A percentile compares a stretch with the other conserved stretches of the same genome.
Evolutionary conservation across 64 coral and sea anemone genomes (phyloP).

Genomic region (Exaiptasia diaphana): DNA sequence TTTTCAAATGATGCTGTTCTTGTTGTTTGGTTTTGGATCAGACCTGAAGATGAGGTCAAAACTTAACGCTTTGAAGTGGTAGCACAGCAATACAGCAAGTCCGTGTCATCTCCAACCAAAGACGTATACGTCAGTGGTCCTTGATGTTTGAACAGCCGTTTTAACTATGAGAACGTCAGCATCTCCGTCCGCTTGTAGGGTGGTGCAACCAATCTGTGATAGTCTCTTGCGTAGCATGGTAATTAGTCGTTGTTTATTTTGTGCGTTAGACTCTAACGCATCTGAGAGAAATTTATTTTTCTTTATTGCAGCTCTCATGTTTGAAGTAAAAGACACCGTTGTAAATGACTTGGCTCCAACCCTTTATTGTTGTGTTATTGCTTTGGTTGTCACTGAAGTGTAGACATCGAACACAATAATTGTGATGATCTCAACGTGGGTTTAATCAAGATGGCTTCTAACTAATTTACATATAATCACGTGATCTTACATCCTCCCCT

Average conservation of each 20-base stretch:
- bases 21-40: constrained; percentile 22
- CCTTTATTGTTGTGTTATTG: constrained; percentile 48
- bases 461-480: too few species aligned
- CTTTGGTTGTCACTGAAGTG: too few species aligned
- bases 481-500: too few species aligned
- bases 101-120: constrained; percentile 41
- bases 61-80: background rate
- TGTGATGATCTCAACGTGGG: too few species aligned
- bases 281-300: constrained; percentile 51
- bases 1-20: background rate
- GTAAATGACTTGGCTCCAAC: constrained; percentile 9
- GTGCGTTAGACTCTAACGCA: background rate
- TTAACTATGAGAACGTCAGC: constrained; percentile 30
- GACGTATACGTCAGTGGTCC: background rate
- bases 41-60: constrained; percentile 23
- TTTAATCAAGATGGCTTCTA: too few species aligned
- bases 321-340: constrained; percentile 29
- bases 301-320: constrained; percentile 44
- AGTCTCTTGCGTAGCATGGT: constrained; percentile 24
- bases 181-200: constrained; percentile 30
- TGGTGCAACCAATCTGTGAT: background rate
- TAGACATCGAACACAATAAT: too few species aligned
- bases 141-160: constrained; percentile 32
- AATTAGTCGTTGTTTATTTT: too few species aligned
- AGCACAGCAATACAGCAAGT: constrained; percentile 20